Percentiles rank a stretch among this genome's conserved stretches.
Evolutionary conservation across 2,888 invertebrate genomes (phyloP).

Genomic region (Ochropleura leucogaster): DNA sequence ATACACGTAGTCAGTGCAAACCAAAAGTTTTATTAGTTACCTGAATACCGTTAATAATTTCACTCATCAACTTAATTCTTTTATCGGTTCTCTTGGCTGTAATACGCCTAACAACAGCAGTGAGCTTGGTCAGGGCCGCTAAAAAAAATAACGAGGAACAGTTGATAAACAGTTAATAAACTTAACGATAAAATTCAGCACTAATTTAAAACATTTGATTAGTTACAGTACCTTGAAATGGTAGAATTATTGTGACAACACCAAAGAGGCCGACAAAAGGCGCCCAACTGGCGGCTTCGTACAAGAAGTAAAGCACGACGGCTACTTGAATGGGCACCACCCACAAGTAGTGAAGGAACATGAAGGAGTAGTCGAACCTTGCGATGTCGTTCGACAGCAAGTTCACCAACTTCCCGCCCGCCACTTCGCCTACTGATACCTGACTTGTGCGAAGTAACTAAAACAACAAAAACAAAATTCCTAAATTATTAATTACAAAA

Average conservation of each 20-base stretch:
- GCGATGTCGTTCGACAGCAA: constrained; percentile 95
- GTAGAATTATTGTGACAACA: constrained; percentile 90
- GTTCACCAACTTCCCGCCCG: constrained; percentile 95
- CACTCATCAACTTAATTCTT: constrained; percentile 96
- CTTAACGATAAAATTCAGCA: not conserved
- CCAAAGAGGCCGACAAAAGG: constrained; percentile 84
- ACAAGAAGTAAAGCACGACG: constrained; percentile 86
- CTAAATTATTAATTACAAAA: not conserved
- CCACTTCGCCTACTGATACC: constrained; percentile 92
- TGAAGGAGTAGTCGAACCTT: constrained; percentile 93
- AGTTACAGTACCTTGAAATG: constrained; percentile 84
- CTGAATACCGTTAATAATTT: constrained; percentile 96
- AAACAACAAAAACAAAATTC: constrained; percentile 56
- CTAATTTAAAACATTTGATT: not conserved
- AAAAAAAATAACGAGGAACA: constrained; percentile 45
- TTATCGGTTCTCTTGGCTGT: constrained; percentile 95
- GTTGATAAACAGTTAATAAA: not conserved
- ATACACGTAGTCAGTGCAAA: not conserved
- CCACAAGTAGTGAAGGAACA: constrained; percentile 95
- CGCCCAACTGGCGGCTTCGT: constrained; percentile 79
- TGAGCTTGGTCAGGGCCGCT: constrained; percentile 83
- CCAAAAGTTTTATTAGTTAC: constrained; percentile 77
- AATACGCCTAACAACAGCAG: constrained; percentile 79
- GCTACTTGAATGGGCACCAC: constrained; percentile 93
- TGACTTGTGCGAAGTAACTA: constrained; percentile 94